phyloP scores from a whole-genome alignment of 2,888 invertebrate species.

The Xanthia icteritia region DNA sequence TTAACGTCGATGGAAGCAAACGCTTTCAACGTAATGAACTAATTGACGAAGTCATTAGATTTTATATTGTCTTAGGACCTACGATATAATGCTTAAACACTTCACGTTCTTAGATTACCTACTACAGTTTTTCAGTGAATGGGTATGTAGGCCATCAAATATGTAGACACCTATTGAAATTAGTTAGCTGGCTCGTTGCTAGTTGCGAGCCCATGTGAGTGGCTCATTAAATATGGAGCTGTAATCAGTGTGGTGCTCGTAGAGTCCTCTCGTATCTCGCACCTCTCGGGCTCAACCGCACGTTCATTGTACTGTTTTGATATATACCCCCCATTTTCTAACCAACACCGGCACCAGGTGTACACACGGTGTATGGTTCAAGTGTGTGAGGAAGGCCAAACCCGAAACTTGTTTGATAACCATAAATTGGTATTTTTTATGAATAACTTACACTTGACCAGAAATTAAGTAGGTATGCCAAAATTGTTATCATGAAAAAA shows the following conservation, averaged over 20 bases:
- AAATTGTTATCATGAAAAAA: neutral
- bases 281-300: constrained; percentile 75
- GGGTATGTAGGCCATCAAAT: constrained; percentile 72
- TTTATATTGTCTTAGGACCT: constrained; percentile 30
- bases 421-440: neutral
- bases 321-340: constrained; percentile 65
- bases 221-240: constrained; percentile 88
- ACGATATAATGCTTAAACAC: constrained; percentile 21
- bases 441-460: neutral
- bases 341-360: constrained; percentile 13
- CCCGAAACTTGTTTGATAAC: neutral
- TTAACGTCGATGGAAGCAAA: constrained; percentile 53
- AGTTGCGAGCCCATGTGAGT: constrained; percentile 81
- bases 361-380: neutral
- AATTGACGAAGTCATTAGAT: constrained; percentile 25
- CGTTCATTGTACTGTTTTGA: constrained; percentile 75
- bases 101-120: constrained; percentile 18
- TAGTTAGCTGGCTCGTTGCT: constrained; percentile 81
- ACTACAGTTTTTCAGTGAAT: constrained; percentile 51
- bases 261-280: constrained; percentile 76
- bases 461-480: neutral
- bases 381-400: neutral
- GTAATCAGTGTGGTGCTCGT: constrained; percentile 87
- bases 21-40: constrained; percentile 46
- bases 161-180: constrained; percentile 85